Percentiles rank a stretch among this genome's conserved stretches.
These are phyloP conservation scores for Drosophila simulans DNA, from an alignment of 1,140 invertebrate genomes.

Conservation along the genomic window DNA sequence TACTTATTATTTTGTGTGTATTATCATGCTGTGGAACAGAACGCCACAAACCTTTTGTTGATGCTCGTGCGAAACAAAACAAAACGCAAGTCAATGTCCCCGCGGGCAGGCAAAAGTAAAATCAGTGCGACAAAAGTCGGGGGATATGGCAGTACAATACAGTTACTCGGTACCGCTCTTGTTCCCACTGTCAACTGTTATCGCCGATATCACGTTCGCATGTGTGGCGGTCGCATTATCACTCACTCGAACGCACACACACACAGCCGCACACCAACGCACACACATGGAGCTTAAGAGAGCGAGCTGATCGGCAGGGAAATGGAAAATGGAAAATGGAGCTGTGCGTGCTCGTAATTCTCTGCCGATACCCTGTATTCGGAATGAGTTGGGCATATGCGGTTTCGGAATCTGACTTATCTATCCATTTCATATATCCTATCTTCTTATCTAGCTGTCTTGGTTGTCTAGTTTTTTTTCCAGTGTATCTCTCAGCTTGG, in stretches of 20 bases:
- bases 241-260: constrained; percentile 33
- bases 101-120: constrained; percentile 45
- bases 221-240: constrained; percentile 65
- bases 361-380: constrained; percentile 14
- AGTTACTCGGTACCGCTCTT: constrained; percentile 20
- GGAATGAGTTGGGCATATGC: not conserved
- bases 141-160: constrained; percentile 15
- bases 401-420: not conserved
- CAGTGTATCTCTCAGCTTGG: not conserved
- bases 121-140: constrained; percentile 47
- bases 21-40: constrained; percentile 52
- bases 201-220: constrained; percentile 74
- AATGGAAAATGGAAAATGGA: constrained; percentile 12
- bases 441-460: not conserved
- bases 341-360: constrained; percentile 19
- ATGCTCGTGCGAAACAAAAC: constrained; percentile 23
- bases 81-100: constrained; percentile 62
- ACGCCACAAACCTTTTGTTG: constrained; percentile 72
- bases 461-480: not conserved
- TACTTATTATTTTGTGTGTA: not conserved
- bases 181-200: constrained; percentile 66
- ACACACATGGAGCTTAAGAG: constrained; percentile 3
- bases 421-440: too few species aligned
- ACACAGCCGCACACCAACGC: not conserved
- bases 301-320: constrained; percentile 7